Conservation (phyloP, 2,797 vertebrate genomes). For the Cyprinodon diabolis region DNA sequence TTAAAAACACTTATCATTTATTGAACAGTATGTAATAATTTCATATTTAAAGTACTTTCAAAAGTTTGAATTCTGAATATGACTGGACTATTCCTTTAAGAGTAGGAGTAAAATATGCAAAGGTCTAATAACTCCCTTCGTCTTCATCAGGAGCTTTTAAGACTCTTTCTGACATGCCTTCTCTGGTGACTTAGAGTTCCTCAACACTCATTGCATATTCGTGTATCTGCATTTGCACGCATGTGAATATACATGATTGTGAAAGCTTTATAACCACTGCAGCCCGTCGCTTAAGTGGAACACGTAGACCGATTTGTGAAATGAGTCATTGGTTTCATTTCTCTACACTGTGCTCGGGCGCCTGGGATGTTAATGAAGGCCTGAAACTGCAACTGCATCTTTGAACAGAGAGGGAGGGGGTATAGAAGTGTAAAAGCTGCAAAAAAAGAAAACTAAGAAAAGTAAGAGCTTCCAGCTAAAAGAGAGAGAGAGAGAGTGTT, state of each 20-base stretch:
- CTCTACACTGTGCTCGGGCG: conserved; percentile 40
- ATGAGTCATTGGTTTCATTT: conserved; percentile 56
- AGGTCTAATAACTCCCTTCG: conserved; percentile 70
- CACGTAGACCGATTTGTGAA: conserved; percentile 65
- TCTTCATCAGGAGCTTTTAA: conserved; percentile 76
- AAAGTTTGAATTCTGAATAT: too few relatives aligned
- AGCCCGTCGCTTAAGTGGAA: conserved; percentile 61
- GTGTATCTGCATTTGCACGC: conserved; percentile 30
- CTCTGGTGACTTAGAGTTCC: conserved; percentile 65
- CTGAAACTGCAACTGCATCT: conserved; percentile 58
- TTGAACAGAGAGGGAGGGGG: conserved; percentile 41
- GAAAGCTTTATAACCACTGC: conserved; percentile 50
- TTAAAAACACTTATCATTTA: too few relatives aligned
- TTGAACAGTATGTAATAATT: too few relatives aligned
- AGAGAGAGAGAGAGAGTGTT: conserved; percentile 23
- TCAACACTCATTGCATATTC: conserved; percentile 58
- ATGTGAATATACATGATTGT: conserved; percentile 55
- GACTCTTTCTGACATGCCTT: conserved; percentile 64
- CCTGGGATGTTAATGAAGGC: conserved; percentile 61
- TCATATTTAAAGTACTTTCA: too few relatives aligned
- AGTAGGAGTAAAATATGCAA: conserved; percentile 67
- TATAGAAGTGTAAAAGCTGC: conserved; percentile 47
- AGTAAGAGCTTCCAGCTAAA: conserved; percentile 32
- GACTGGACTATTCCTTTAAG: conserved; percentile 6
- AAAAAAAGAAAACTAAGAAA: conserved; percentile 33